Evolutionary conservation across 2,888 invertebrate genomes (phyloP).

Genomic region (Cepaea hortensis): DNA sequence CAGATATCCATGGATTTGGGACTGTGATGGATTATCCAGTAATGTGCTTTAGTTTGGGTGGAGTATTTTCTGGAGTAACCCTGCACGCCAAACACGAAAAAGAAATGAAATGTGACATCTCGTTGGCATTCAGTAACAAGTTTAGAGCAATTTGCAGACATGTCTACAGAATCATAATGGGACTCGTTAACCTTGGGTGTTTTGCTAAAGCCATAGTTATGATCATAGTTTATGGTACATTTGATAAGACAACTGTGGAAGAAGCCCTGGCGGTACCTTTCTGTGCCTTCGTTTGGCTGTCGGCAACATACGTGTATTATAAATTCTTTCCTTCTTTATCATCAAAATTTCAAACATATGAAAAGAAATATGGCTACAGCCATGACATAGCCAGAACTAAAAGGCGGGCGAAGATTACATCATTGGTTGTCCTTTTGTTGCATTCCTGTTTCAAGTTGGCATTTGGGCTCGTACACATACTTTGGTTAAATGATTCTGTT

Average conservation of each 20-base stretch:
- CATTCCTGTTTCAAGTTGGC: background rate
- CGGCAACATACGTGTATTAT: background rate
- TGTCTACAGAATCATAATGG: background rate
- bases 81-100: background rate
- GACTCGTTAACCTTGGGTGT: background rate
- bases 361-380: constrained; percentile 15
- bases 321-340: constrained; percentile 3
- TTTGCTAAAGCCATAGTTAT: background rate
- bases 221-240: background rate
- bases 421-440: background rate
- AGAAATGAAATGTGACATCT: background rate
- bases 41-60: background rate
- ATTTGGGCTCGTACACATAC: background rate
- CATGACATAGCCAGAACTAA: background rate
- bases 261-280: constrained; percentile 4
- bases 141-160: background rate
- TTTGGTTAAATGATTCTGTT: background rate
- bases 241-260: constrained; percentile 9
- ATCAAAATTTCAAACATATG: background rate
- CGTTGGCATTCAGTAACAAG: background rate
- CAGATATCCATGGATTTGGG: background rate
- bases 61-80: background rate
- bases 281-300: constrained; percentile 10
- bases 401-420: background rate
- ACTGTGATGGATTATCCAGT: constrained; percentile 3